Base-by-base conservation (phyloP, 2,888 invertebrate species). In the Suillia variegata region DNA sequence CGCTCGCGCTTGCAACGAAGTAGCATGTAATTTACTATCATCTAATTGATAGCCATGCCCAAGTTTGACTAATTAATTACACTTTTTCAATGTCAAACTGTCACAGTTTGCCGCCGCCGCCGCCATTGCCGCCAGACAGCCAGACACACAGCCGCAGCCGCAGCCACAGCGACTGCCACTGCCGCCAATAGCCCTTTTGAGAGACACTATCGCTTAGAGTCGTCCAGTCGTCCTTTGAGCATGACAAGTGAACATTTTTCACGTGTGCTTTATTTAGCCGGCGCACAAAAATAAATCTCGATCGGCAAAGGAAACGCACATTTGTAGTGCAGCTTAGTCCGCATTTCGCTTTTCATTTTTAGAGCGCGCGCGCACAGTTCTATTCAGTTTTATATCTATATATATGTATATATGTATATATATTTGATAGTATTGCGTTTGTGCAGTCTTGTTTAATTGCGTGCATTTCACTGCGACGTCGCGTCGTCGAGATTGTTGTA, bases 81-180 rank as follows among this genome's bases (percentile, higher is more conserved):
- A 68, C 67, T 75, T 75, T 70, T 73, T 72, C 73, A 77, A 74
- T 70, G 75, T 75, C 74, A 75, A 70, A 64, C 70, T 69, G 70
- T 69, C 70, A 63, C 60, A 33, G 31, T 5, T 18, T 2, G 2
- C 15, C 12, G 51, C 2, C 51, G 2, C 8, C 17, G 15, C 12
- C 24, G 5, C 24, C n/a, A 33, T 10, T 34, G 26, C 18, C 24
- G 26, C 22, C 24, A 24, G 2, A n/a, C n/a, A 49, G 18, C 18
- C 33, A 26, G 22, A n/a, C n/a, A n/a, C n/a, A n/a, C n/a, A n/a
- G n/a, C n/a, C n/a, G n/a, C n/a, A n/a, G n/a, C n/a, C n/a, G n/a
- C n/a, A n/a, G n/a, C n/a, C 50, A 22, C 26, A 17, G 31, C 31
- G 24, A 47, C 45, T 22, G 54, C 58, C 48, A 51, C 45, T 45